A percentile compares a stretch with the other conserved stretches of the same genome.
Evolutionary conservation across 1,140 invertebrate species (phyloP).

Genomic region (Drosophila yakuba): DNA sequence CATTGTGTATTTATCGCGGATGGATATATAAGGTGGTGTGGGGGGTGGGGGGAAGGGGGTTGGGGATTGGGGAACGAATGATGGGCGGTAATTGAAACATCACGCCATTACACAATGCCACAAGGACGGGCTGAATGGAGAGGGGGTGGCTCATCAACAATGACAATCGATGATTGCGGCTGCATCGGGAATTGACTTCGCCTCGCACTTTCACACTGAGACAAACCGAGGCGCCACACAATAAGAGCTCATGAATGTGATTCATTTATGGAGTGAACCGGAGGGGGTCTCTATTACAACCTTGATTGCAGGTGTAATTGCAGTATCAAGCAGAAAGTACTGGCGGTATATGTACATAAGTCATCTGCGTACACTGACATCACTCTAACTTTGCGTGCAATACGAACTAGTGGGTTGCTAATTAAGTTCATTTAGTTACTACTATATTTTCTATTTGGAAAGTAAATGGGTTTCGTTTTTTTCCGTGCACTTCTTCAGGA

Average conservation of each 20-base stretch:
- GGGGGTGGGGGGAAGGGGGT: too few relatives aligned
- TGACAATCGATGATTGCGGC: constrained; percentile 39
- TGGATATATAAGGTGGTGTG: too few relatives aligned
- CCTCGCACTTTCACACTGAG: constrained; percentile 1
- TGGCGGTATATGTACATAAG: too few relatives aligned
- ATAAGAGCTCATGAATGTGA: background rate
- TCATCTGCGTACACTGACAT: too few relatives aligned
- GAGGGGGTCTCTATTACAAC: background rate
- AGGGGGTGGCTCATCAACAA: constrained; percentile 20
- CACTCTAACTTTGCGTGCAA: too few relatives aligned
- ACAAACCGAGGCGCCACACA: background rate
- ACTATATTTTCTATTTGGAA: too few relatives aligned
- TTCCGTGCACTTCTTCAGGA: background rate
- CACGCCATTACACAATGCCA: constrained; percentile 44
- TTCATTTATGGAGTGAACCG: background rate
- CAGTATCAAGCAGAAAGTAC: background rate
- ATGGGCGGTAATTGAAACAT: constrained; percentile 43
- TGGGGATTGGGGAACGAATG: too few relatives aligned
- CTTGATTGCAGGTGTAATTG: constrained; percentile 6
- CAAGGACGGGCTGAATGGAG: background rate
- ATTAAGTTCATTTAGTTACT: too few relatives aligned
- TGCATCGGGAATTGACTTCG: constrained; percentile 27
- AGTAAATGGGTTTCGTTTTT: background rate
- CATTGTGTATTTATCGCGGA: constrained; percentile 19
- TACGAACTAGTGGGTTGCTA: too few relatives aligned